Evolutionary conservation across 64 coral and sea anemone species (phyloP), one percentile per base, ranked within the genome.

Genomic region (Hydrozoanthus tunicans): DNA sequence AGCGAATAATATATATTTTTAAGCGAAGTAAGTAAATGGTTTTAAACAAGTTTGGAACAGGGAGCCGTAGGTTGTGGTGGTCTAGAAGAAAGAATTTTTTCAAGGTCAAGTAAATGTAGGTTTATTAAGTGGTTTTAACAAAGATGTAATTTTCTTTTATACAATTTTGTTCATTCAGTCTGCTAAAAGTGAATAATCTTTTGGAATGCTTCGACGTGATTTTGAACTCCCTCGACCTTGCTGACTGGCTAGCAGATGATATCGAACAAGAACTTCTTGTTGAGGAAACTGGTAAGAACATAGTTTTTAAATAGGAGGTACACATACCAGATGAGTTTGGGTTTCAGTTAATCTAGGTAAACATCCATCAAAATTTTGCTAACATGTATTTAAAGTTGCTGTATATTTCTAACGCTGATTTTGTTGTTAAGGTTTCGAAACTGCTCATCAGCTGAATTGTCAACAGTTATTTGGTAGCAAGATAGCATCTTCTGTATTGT

Each of bases 381-480:
- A 43, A 43, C 32, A 43, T 43, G 32, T 43, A 43, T 43, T 43
- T 43, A 43, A 43, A 43, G 32, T 43, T 43, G 32, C 32, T 43
- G 32, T 2, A 43, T 43, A 43, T 24, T 51, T 75, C 10, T 51
- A 12, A 53, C 43, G 6, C 26, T 75, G 9, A 51, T 3, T 11
- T 75, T 75, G 27, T 43, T 43, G 24, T 81, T 0, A 55, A 86
- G 83, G 83, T 55, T 86, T 71, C 14, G 83, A 86, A 3, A 66
- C 65, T 2, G 66, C 53, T 12, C 65, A 86, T 72, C 83, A 86
- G 17, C 65, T 86, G 17, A 86, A 20, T 12, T 86, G 83, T 73
- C 83, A 66, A 66, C 83, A 86, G 83, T 72, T 86, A 70, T 86
- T 86, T 9, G 72, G 83, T 11, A 86, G 83, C 53, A 86, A 86